Evolutionary conservation across 2,113 vertebrate species (phyloP).

Genomic region (Varanus komodoensis): DNA sequence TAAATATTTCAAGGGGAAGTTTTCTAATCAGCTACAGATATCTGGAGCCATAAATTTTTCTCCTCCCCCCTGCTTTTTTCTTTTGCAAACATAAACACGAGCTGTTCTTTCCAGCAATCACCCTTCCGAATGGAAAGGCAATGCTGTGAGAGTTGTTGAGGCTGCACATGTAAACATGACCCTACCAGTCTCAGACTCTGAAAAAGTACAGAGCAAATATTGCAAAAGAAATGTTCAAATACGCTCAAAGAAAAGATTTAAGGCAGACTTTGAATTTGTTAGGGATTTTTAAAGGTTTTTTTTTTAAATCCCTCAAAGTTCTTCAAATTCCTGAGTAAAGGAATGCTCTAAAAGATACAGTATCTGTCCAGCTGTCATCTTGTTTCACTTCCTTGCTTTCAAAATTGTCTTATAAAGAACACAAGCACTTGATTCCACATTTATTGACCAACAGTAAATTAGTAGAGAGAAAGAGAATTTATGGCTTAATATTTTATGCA

Average conservation of each 20-base stretch:
- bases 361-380: slow-evolving; percentile 58
- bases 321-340: slow-evolving; percentile 42
- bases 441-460: slow-evolving; percentile 57
- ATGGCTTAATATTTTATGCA: slow-evolving; percentile 71
- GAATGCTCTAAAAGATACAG: slow-evolving; percentile 36
- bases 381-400: slow-evolving; percentile 47
- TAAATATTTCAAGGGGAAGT: slow-evolving; percentile 56
- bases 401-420: slow-evolving; percentile 57
- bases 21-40: slow-evolving; percentile 50
- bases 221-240: slow-evolving; percentile 32
- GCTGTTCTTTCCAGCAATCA: slow-evolving; percentile 68
- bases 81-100: slow-evolving; percentile 77
- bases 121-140: slow-evolving; percentile 17
- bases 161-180: slow-evolving; percentile 24
- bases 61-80: neutral
- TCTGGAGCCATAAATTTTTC: slow-evolving; percentile 20
- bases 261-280: slow-evolving; percentile 19
- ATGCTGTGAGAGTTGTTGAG: neutral
- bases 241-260: neutral
- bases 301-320: no score
- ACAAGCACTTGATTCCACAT: slow-evolving; percentile 48
- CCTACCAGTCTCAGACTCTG: neutral
- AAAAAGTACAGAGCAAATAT: slow-evolving; percentile 8
- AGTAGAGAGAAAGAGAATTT: slow-evolving; percentile 49
- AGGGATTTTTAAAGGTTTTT: neutral